Evolutionary conservation across 1,140 invertebrate species (phyloP).

Genomic region (Diorhabda carinulata): DNA sequence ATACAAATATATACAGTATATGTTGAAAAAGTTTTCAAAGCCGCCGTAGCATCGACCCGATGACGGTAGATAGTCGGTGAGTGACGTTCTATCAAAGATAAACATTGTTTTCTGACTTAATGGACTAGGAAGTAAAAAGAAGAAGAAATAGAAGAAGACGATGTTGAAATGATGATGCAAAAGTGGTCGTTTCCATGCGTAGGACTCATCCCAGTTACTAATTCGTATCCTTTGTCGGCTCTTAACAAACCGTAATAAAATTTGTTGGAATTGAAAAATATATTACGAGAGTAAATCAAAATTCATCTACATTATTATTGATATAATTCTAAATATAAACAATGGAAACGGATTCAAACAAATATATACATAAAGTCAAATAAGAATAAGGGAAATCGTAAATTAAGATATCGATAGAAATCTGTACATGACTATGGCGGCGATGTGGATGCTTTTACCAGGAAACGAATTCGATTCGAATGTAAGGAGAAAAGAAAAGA

Average conservation of each 20-base stretch:
- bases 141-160: constrained; percentile 13
- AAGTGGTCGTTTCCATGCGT: constrained; percentile 11
- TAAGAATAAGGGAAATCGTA: not conserved
- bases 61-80: not conserved
- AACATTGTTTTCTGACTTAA: constrained; percentile 17
- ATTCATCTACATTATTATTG: no score
- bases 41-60: not conserved
- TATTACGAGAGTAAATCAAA: no score
- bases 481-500: not conserved
- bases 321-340: no score
- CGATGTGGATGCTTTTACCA: not conserved
- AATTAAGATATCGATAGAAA: not conserved
- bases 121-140: constrained; percentile 7
- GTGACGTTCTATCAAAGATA: constrained; percentile 5
- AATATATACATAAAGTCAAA: no score
- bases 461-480: not conserved
- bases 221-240: constrained; percentile 11
- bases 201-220: not conserved
- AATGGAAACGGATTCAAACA: no score
- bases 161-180: constrained; percentile 14
- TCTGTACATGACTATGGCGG: not conserved
- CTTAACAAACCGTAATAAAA: not conserved
- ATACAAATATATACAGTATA: no score
- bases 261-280: not conserved
- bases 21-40: not conserved